phyloP scores from a whole-genome alignment of 1,140 invertebrate species.

The Heliconius congener region DNA sequence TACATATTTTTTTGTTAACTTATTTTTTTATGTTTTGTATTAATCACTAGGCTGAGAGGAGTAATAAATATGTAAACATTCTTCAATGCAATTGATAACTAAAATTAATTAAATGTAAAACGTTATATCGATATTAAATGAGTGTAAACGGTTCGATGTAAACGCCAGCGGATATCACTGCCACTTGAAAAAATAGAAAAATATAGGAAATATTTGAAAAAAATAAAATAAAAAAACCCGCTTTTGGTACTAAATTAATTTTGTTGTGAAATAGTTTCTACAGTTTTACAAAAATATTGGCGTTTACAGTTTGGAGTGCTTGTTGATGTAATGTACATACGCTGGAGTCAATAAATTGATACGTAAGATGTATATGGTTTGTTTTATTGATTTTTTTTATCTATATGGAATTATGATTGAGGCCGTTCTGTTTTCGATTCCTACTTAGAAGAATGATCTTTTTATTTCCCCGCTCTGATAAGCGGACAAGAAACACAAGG shows the following conservation, averaged over 20 bases:
- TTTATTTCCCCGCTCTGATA: too few species aligned
- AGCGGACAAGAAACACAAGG: too few species aligned
- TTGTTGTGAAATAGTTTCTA: conserved; percentile 1
- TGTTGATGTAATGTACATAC: conserved; percentile 61
- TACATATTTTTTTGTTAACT: too few species aligned
- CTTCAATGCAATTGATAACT: conserved; percentile 9
- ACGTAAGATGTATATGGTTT: conserved; percentile 46
- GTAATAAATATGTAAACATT: not conserved
- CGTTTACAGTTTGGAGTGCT: conserved; percentile 48
- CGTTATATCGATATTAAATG: not conserved
- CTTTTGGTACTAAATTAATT: conserved; percentile 8
- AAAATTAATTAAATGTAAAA: conserved; percentile 14
- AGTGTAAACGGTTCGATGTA: conserved; percentile 11
- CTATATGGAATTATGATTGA: too few species aligned
- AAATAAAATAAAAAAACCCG: not conserved
- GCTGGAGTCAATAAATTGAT: conserved; percentile 68
- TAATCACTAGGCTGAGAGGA: too few species aligned
- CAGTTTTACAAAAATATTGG: conserved; percentile 29
- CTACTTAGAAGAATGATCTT: too few species aligned
- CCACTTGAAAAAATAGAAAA: not conserved
- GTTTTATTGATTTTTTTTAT: conserved; percentile 42
- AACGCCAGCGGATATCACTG: conserved; percentile 11
- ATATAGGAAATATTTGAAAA: not conserved
- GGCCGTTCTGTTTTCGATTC: too few species aligned
- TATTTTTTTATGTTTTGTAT: too few species aligned